Evolutionary conservation across 2,888 invertebrate species (phyloP), one percentile per base, ranked within the genome.

Genomic region (Nomada fucata): DNA sequence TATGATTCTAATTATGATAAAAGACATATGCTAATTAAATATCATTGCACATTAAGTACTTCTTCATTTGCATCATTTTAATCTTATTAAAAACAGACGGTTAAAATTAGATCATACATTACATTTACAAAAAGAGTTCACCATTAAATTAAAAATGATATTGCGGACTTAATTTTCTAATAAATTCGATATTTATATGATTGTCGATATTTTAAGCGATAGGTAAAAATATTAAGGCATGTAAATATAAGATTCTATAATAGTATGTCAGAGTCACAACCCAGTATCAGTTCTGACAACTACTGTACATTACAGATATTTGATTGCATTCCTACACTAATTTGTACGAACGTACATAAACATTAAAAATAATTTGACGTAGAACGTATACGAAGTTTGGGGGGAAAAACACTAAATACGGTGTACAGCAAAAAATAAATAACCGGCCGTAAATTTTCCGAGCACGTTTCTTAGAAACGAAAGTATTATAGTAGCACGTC

Each of bases 391-490:
- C 36, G 47, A 65, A 20, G 23, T 75, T 59, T 11, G 11, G 11
- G 44, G 36, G 57, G 59, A 70, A 57, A 65, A 23, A 42, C 52
- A 65, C 57, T 52, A 53, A 29, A 65, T 44, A 61, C 20, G 55
- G 67, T 79, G 60, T 69, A 81, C 53, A 65, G 69, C 67, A 71
- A 86, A 90, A 88, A 91, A 91, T 89, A 91, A 91, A 90, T 91
- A 85, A 90, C 93, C 92, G 92, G 92, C 86, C 89, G 89, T 88
- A 88, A 83, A 82, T 87, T 86, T 82, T 65, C 79, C 71, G 88
- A 89, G 86, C 90, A 92, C 91, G 91, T 91, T 90, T 89, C 86
- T 63, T 67, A 81, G 80, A 76, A 85, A 83, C 69, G 68, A 72
- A 83, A 68, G 63, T 68, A 59, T 74, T 69, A 73, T 44, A 65